Evolutionary conservation across 2,888 invertebrate genomes (phyloP).

Genomic region (Drosophila kambysellisi): DNA sequence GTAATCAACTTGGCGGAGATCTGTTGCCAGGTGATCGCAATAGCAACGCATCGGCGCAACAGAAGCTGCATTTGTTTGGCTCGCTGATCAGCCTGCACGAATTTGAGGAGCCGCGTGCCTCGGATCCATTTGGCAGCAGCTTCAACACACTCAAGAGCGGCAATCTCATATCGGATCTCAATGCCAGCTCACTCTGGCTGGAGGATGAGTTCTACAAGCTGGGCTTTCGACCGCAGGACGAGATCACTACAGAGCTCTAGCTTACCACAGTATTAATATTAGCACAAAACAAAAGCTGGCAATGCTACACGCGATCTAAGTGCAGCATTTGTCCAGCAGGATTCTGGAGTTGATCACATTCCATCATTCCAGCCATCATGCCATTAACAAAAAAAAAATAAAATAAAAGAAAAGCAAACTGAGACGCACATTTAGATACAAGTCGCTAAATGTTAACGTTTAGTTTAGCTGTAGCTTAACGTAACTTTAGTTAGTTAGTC

Average conservation of each 20-base stretch:
- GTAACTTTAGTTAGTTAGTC: constrained; percentile 44
- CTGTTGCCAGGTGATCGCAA: constrained; percentile 64
- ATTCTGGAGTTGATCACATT: constrained; percentile 66
- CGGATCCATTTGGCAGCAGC: constrained; percentile 87
- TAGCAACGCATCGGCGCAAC: constrained; percentile 75
- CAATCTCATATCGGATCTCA: constrained; percentile 85
- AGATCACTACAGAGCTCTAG: constrained; percentile 93
- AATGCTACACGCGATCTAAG: constrained; percentile 50
- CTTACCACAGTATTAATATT: constrained; percentile 64
- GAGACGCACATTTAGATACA: constrained; percentile 71
- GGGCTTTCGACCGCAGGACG: constrained; percentile 94
- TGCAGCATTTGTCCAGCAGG: constrained; percentile 57
- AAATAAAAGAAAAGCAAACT: constrained; percentile 32
- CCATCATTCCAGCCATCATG: constrained; percentile 68
- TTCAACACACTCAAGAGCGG: constrained; percentile 86
- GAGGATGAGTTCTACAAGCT: constrained; percentile 93
- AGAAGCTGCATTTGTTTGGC: constrained; percentile 84
- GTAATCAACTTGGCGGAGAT: constrained; percentile 57
- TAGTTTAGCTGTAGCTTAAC: constrained; percentile 58
- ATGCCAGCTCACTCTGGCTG: constrained; percentile 88
- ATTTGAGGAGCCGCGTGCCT: constrained; percentile 85
- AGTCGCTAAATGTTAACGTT: constrained; percentile 70
- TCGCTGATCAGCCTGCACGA: constrained; percentile 85
- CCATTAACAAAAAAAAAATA: constrained; percentile 40
- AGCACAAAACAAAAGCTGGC: constrained; percentile 51